Percentiles rank a stretch among this genome's conserved stretches.
These are phyloP conservation scores for Tinea semifulvella DNA, from an alignment of 2,888 invertebrate species.

Conservation along the genomic window DNA sequence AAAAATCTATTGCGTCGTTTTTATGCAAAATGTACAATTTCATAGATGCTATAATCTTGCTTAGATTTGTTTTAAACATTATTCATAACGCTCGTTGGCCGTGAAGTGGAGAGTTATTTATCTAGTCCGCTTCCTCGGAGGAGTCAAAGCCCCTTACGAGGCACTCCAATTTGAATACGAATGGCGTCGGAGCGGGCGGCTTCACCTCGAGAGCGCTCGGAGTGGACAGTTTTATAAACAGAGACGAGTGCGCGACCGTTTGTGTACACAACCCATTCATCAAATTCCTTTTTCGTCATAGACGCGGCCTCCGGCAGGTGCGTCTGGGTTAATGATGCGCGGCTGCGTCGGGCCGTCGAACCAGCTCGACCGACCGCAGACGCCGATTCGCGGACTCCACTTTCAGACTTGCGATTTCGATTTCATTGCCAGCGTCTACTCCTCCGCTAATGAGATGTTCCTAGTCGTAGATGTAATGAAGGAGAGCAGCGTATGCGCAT, in stretches of 20 bases:
- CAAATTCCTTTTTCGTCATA: slow-evolving; percentile 54
- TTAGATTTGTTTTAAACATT: background rate
- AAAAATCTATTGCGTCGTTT: background rate
- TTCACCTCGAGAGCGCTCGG: slow-evolving; percentile 23
- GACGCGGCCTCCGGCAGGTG: slow-evolving; percentile 19
- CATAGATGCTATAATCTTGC: slow-evolving; percentile 1
- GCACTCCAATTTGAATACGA: slow-evolving; percentile 39
- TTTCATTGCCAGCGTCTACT: slow-evolving; percentile 29
- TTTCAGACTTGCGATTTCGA: slow-evolving; percentile 28
- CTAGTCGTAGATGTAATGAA: slow-evolving; percentile 35
- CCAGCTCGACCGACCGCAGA: slow-evolving; percentile 17
- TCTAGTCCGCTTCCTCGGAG: slow-evolving; percentile 30
- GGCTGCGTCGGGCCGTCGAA: slow-evolving; percentile 33
- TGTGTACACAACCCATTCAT: slow-evolving; percentile 52
- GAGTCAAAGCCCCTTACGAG: slow-evolving; percentile 26
- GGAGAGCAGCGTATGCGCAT: slow-evolving; percentile 28
- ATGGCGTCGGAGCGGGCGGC: slow-evolving; percentile 22
- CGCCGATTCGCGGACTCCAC: background rate
- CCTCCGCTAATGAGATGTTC: slow-evolving; percentile 15
- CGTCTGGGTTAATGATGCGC: slow-evolving; percentile 25
- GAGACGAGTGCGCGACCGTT: slow-evolving; percentile 36
- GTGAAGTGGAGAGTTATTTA: slow-evolving; percentile 36
- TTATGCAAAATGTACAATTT: slow-evolving; percentile 2
- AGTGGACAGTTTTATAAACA: slow-evolving; percentile 66
- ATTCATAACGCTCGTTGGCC: slow-evolving; percentile 5